phyloP scores from a whole-genome alignment of 2,888 invertebrate genomes.

The Drosophila tanythrix region DNA sequence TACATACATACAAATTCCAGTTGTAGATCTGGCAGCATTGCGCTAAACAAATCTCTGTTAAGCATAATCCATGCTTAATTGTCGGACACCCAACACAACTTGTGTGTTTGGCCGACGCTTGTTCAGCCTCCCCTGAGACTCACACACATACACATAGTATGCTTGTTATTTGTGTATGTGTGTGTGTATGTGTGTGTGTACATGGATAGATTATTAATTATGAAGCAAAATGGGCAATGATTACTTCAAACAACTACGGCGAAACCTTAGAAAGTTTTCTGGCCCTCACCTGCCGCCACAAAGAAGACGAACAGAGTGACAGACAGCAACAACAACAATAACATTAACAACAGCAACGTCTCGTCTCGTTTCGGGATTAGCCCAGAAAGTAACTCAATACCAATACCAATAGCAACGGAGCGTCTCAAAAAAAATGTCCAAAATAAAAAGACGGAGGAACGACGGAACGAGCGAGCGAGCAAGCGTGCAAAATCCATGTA shows the following conservation, averaged over 20 bases:
- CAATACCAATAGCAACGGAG: slow-evolving; percentile 47
- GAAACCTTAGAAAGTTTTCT: slow-evolving; percentile 71
- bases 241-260: slow-evolving; percentile 57
- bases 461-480: slow-evolving; percentile 26
- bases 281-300: slow-evolving; percentile 41
- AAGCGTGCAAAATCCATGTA: slow-evolving; percentile 69
- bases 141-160: background rate
- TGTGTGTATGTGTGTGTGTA: background rate
- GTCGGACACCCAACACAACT: slow-evolving; percentile 47
- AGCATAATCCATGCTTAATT: slow-evolving; percentile 72
- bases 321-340: slow-evolving; percentile 12
- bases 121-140: slow-evolving; percentile 22
- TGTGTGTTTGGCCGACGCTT: slow-evolving; percentile 6
- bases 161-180: background rate
- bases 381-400: slow-evolving; percentile 65
- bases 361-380: slow-evolving; percentile 54
- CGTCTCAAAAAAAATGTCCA: slow-evolving; percentile 45
- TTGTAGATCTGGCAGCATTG: slow-evolving; percentile 41
- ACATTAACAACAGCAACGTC: slow-evolving; percentile 26
- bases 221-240: slow-evolving; percentile 66
- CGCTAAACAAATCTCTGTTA: slow-evolving; percentile 32
- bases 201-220: slow-evolving; percentile 66
- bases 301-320: slow-evolving; percentile 10
- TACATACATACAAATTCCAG: background rate
- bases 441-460: slow-evolving; percentile 38